Conservation (phyloP, 1,140 invertebrate genomes). For the Lamellibrachia luymesi region DNA sequence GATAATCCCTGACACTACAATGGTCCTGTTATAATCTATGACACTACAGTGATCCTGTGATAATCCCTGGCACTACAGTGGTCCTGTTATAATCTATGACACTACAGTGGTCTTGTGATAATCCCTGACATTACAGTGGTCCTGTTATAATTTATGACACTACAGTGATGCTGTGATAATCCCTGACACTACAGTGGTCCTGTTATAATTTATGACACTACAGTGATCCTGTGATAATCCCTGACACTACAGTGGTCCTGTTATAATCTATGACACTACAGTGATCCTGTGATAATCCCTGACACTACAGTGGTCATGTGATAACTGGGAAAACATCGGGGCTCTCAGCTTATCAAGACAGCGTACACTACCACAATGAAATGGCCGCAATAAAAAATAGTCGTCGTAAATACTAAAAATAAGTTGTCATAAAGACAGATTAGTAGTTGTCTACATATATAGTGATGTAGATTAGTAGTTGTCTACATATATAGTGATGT, state of each 20-base stretch:
- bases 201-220: neutral
- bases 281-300: neutral
- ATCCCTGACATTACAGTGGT: neutral
- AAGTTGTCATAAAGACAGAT: neutral
- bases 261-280: neutral
- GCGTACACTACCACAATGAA: neutral
- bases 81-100: neutral
- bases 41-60: too few species aligned
- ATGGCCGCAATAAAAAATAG: neutral
- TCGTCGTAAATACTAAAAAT: neutral
- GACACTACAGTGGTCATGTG: neutral
- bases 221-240: neutral
- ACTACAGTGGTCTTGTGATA: too few species aligned
- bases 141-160: neutral
- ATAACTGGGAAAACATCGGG: neutral
- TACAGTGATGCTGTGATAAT: neutral
- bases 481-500: neutral
- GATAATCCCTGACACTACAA: neutral
- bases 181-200: too few species aligned
- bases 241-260: neutral
- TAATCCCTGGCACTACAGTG: neutral
- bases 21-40: neutral
- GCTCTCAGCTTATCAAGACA: neutral
- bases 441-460: neutral
- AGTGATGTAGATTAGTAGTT: neutral